Evolutionary conservation across 2,888 invertebrate species (phyloP).

Genomic region (Napeogenes inachia): DNA sequence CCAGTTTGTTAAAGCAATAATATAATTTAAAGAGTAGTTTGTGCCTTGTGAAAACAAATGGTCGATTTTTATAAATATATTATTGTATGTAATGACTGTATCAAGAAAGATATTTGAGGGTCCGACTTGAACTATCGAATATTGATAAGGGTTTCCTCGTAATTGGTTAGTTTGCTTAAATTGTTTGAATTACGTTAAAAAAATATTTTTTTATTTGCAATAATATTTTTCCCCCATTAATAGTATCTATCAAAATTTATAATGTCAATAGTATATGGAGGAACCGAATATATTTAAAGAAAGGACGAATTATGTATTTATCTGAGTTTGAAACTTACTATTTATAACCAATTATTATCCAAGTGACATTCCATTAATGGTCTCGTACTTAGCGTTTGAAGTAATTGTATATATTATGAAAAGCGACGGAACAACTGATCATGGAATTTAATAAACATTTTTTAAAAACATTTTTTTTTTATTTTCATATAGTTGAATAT

Average conservation of each 20-base stretch:
- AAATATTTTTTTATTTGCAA: no score
- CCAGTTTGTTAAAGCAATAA: constrained; percentile 7
- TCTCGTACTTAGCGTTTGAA: constrained; percentile 63
- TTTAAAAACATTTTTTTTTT: constrained; percentile 33
- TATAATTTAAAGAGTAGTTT: constrained; percentile 13
- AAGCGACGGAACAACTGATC: constrained; percentile 57
- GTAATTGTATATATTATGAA: constrained; percentile 62
- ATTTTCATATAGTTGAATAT: not conserved
- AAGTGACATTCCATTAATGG: constrained; percentile 41
- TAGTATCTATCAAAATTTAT: no score
- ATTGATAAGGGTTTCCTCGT: no score
- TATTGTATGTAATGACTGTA: no score
- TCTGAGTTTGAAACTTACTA: constrained; percentile 10
- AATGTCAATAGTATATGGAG: no score
- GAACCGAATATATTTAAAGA: no score
- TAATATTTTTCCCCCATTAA: no score
- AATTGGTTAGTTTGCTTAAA: not conserved
- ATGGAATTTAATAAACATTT: constrained; percentile 71
- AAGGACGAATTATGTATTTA: constrained; percentile 12
- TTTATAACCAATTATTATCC: constrained; percentile 23
- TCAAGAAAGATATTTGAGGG: no score
- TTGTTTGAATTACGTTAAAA: no score
- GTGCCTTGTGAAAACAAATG: not conserved
- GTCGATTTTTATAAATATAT: no score
- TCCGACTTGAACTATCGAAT: no score